Percentiles rank a stretch among this genome's conserved stretches.
phyloP scores from a whole-genome alignment of 2,797 vertebrate species.

The Eulemur albifrons region DNA sequence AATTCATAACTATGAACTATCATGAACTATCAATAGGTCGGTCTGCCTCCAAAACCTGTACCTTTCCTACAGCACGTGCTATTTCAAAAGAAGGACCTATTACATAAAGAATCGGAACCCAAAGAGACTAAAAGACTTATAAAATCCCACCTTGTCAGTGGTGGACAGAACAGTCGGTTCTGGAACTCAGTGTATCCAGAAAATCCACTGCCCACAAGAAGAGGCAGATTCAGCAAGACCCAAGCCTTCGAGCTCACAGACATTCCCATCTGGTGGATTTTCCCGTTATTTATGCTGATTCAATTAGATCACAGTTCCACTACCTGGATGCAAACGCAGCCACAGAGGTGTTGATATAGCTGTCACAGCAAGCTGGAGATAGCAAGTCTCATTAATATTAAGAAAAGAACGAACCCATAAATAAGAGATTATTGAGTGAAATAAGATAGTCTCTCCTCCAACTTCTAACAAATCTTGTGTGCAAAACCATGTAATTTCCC shows the following conservation, averaged over 20 bases:
- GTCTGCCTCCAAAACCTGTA: neutral
- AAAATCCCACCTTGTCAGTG: neutral
- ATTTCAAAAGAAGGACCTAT: neutral
- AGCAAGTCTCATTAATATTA: conserved; percentile 58
- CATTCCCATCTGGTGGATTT: neutral
- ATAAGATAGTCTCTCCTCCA: conserved; percentile 59
- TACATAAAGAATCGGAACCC: neutral
- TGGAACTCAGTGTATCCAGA: neutral
- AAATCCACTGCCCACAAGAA: neutral
- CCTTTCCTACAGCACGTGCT: neutral
- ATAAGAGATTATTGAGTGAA: conserved; percentile 77
- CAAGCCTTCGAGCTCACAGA: neutral
- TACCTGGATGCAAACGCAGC: conserved; percentile 51
- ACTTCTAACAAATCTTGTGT: conserved; percentile 70
- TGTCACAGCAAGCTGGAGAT: conserved; percentile 55
- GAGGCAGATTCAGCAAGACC: neutral
- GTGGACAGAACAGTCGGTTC: neutral
- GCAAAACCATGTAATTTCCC: conserved; percentile 72
- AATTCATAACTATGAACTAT: too few relatives aligned
- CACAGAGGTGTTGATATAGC: conserved; percentile 61
- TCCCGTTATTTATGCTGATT: conserved; percentile 36
- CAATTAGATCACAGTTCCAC: conserved; percentile 22
- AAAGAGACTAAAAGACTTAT: neutral
- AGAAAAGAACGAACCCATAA: conserved; percentile 74
- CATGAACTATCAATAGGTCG: neutral